Conservation (phyloP, 1,140 invertebrate species). For the Bombyx mandarina region DNA sequence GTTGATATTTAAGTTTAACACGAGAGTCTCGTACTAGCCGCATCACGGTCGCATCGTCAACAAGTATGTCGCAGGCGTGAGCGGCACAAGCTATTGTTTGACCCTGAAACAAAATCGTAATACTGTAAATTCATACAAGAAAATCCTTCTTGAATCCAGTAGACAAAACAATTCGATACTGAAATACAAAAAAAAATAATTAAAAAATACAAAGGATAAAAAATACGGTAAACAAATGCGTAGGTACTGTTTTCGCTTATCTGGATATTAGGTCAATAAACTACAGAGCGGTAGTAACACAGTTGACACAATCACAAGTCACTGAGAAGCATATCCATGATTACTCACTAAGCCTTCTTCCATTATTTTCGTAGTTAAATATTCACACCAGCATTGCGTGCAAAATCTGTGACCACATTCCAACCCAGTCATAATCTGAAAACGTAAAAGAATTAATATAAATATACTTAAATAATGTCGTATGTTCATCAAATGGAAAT, state of each 20-base stretch:
- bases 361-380: constrained; percentile 98
- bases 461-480: constrained; percentile 6
- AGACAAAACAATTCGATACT: too few species aligned
- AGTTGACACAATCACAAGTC: background rate
- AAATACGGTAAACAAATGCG: too few species aligned
- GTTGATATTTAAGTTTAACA: constrained; percentile 97
- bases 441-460: constrained; percentile 10
- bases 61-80: constrained; percentile 92
- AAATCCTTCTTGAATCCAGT: background rate
- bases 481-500: too few species aligned
- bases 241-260: too few species aligned
- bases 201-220: too few species aligned
- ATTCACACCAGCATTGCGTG: constrained; percentile 94
- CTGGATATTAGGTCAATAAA: too few species aligned
- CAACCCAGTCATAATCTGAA: constrained; percentile 94
- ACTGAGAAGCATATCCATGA: background rate
- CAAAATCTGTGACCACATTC: constrained; percentile 98
- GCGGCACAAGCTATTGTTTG: constrained; percentile 97
- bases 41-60: constrained; percentile 97
- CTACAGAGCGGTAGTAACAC: too few species aligned
- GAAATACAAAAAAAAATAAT: too few species aligned
- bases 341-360: constrained; percentile 87
- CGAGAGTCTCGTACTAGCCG: constrained; percentile 91
- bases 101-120: constrained; percentile 63
- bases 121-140: background rate